Base-by-base conservation (phyloP, 1,140 invertebrate genomes). In the Vollenhovia emeryi region DNA sequence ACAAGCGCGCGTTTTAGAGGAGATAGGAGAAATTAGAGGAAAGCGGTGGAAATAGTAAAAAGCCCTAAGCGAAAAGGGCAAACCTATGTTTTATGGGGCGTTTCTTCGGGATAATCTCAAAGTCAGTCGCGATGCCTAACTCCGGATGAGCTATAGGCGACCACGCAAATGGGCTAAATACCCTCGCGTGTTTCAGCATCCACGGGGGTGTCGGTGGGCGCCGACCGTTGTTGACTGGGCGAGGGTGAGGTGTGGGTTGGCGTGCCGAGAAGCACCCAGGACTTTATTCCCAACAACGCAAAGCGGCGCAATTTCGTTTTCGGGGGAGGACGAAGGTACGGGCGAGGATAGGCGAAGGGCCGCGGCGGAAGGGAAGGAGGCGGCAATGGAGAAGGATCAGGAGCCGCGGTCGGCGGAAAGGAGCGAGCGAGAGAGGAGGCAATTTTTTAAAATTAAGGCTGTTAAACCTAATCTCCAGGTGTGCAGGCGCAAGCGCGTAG, bases 391-490 rank as follows among this genome's bases (percentile, higher is more conserved):
- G 27, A 52, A 71, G 69, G 76, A 82, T 82, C 60, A 62, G 79
- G 64, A 59, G 43, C 60, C 64, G 9, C 57, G 66, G 45, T 55
- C 74, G 43, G 52, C 71, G 59, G 30, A 33, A 86, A 78, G 87
- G 71, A 86, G 64, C 33, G 62, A 73, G 86, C 43, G 88, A 68
- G 82, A 83, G 88, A 83, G 74, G 85, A 50, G 88, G 91, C 91
- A 91, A 91, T 94, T 92, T 94, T 94, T 93, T 92, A 90, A 93
- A 94, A 93, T 94, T 94, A 94, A 93, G 90, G 90, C 89, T 91
- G 92, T 94, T 94, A 93, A 92, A 93, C 90, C 90, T 94, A 93
- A 94, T 94, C 93, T 93, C 76, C 89, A 82, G 85, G 89, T 89
- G 85, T 79, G 84, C 84, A 84, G 74, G 86, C 88, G 88, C 88